These are phyloP conservation scores for Mylabris phalerata DNA, from an alignment of 1,140 invertebrate genomes.

Conservation along the genomic window DNA sequence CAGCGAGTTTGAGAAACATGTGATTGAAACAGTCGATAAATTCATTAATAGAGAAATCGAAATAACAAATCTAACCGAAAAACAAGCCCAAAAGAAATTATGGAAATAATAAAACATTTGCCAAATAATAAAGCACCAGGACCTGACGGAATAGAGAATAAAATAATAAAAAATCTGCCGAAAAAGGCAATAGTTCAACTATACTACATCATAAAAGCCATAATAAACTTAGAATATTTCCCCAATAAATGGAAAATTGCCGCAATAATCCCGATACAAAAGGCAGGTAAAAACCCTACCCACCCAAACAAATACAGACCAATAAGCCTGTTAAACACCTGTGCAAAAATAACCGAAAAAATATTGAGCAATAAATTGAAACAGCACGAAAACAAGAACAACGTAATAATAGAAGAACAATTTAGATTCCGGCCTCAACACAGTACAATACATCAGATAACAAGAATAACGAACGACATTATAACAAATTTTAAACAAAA, in stretches of 20 bases:
- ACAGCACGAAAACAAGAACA: conserved; percentile 9
- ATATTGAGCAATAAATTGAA: neutral
- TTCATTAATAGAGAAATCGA: no score
- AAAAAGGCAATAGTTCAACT: neutral
- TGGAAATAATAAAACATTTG: neutral
- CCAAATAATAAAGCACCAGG: conserved; percentile 2
- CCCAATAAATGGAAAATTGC: neutral
- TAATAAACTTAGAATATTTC: neutral
- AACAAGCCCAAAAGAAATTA: neutral
- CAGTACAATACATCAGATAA: neutral
- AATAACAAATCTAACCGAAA: no score
- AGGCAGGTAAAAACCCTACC: neutral
- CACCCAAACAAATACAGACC: conserved; percentile 6
- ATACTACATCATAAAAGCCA: neutral
- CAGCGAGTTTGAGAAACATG: no score
- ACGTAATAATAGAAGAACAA: conserved; percentile 5
- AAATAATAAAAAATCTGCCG: neutral
- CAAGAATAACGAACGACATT: conserved; percentile 4
- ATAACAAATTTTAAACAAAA: neutral
- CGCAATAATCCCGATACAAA: neutral
- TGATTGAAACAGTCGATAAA: no score
- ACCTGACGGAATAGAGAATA: neutral
- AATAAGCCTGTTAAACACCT: neutral
- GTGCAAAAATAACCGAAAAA: conserved; percentile 2
- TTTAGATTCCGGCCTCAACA: neutral